Conservation (phyloP, 2,113 vertebrate genomes). For the Lethenteron camtschaticum region DNA sequence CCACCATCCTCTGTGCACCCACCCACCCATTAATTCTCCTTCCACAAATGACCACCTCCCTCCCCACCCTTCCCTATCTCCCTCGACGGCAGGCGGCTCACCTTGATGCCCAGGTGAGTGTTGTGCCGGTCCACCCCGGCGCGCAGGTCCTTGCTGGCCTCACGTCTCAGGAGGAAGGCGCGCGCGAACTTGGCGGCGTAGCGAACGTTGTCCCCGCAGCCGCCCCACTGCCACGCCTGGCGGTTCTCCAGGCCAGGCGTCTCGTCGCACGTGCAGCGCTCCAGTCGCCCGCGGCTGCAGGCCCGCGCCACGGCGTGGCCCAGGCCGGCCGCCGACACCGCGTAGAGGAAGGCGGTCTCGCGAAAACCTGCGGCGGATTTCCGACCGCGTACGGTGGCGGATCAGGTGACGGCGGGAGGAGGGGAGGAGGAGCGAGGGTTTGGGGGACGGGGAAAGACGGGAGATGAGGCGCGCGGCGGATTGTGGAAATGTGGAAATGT, state of each 20-base stretch:
- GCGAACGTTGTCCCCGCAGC: slow-evolving; percentile 90
- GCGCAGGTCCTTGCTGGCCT: slow-evolving; percentile 68
- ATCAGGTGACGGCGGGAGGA: neutral
- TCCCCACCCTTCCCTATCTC: too few relatives aligned
- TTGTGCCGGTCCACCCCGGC: slow-evolving; percentile 77
- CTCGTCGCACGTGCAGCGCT: slow-evolving; percentile 88
- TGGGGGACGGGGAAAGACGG: neutral
- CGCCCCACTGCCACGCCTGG: slow-evolving; percentile 92
- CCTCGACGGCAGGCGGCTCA: slow-evolving; percentile 18
- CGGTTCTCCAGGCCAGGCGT: slow-evolving; percentile 75
- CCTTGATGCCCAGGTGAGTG: slow-evolving; percentile 73
- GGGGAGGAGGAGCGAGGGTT: neutral
- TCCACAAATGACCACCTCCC: too few relatives aligned
- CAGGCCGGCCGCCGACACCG: slow-evolving; percentile 61
- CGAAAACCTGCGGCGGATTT: slow-evolving; percentile 45
- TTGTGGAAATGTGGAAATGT: neutral
- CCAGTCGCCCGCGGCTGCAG: slow-evolving; percentile 84
- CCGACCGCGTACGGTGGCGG: too few relatives aligned
- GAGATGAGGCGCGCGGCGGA: neutral
- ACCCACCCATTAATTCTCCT: too few relatives aligned
- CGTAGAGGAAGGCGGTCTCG: slow-evolving; percentile 79
- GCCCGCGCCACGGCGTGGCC: slow-evolving; percentile 76
- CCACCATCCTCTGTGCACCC: slow-evolving; percentile 15
- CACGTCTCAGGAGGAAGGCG: slow-evolving; percentile 72
- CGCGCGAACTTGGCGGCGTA: slow-evolving; percentile 91